Percentiles rank a stretch among this genome's conserved stretches.
Conservation (phyloP, 1,140 invertebrate genomes). For the Polypedilum pembai region DNA sequence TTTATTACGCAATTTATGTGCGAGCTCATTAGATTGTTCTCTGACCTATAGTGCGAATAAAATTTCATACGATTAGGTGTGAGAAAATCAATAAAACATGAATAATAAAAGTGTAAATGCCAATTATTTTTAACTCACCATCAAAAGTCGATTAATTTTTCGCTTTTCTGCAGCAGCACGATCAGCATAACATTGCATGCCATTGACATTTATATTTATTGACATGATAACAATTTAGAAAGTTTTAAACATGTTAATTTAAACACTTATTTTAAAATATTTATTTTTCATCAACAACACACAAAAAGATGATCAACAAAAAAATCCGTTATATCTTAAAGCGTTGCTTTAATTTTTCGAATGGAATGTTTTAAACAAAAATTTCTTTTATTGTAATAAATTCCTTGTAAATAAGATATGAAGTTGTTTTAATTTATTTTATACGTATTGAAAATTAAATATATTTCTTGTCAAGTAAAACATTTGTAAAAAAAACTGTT, state of each 20-base stretch:
- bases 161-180: not conserved
- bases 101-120: not conserved
- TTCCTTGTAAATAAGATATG: too few relatives aligned
- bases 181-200: not conserved
- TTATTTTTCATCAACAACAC: too few relatives aligned
- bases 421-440: too few relatives aligned
- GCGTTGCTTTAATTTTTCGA: too few relatives aligned
- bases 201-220: not conserved
- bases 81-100: conserved; percentile 24
- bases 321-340: too few relatives aligned
- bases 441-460: too few relatives aligned
- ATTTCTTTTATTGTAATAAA: too few relatives aligned
- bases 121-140: not conserved
- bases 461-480: too few relatives aligned
- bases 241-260: not conserved
- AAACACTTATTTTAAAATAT: not conserved
- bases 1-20: not conserved
- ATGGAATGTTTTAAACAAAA: too few relatives aligned
- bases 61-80: not conserved
- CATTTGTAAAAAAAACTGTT: too few relatives aligned
- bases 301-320: too few relatives aligned
- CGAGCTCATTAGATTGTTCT: not conserved
- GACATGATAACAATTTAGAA: not conserved
- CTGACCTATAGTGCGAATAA: not conserved
- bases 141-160: not conserved